These are phyloP conservation scores for Seriola dumerili DNA, from an alignment of 2,113 vertebrate species.

Conservation along the genomic window DNA sequence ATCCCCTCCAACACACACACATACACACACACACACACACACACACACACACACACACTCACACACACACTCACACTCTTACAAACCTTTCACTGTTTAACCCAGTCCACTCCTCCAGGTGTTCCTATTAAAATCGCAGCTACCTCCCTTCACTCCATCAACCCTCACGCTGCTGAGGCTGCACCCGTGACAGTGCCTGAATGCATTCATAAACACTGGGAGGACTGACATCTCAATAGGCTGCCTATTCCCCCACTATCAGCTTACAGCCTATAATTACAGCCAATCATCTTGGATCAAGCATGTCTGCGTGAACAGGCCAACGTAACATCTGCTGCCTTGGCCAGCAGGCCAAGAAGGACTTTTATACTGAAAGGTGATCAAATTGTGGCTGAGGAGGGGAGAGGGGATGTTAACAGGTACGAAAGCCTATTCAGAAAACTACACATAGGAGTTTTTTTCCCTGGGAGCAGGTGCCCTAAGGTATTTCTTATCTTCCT, in stretches of 20 bases:
- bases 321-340: conserved; percentile 84
- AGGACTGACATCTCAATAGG: conserved; percentile 84
- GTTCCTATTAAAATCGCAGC: conserved; percentile 67
- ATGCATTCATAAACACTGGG: conserved; percentile 73
- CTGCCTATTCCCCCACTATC: conserved; percentile 83
- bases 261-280: conserved; percentile 87
- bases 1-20: conserved; percentile 8
- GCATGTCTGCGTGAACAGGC: conserved; percentile 79
- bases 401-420: conserved; percentile 62
- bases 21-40: not conserved
- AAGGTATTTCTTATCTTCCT: conserved; percentile 67
- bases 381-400: conserved; percentile 62
- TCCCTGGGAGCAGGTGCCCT: conserved; percentile 65
- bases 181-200: conserved; percentile 69
- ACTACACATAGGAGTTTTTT: conserved; percentile 31
- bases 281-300: conserved; percentile 85
- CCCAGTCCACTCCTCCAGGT: conserved; percentile 68
- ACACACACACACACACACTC: conserved; percentile 9
- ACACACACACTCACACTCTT: conserved; percentile 14
- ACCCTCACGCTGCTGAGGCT: conserved; percentile 52
- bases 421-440: conserved; percentile 63
- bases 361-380: conserved; percentile 75
- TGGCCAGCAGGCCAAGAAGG: conserved; percentile 56
- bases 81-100: conserved; percentile 67
- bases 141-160: conserved; percentile 46